Base-by-base conservation (phyloP, 1,140 invertebrate genomes). In the Drosophila nasuta region DNA sequence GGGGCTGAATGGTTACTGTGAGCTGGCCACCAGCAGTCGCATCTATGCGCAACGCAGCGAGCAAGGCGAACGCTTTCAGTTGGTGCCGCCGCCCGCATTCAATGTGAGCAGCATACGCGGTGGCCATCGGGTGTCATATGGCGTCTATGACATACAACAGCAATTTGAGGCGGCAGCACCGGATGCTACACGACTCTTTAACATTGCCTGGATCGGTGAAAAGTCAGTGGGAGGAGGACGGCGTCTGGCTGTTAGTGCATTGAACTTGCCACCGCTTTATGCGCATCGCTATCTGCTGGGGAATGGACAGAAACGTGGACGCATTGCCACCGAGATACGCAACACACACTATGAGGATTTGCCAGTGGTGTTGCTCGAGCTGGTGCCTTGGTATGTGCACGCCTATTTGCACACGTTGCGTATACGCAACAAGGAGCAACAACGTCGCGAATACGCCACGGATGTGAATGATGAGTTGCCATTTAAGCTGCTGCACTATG, bases 361-460 rank as follows among this genome's bases (percentile, higher is more conserved):
- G 60, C 94, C 96, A 81, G 93, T 97, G 62, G 93, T 97, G 52
- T 82, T 97, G 52, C 93, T 97, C 72, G 96, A 97, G 93, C 96
- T 97, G 93, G 95, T 97, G 82, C 98, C 98, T 1, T 99, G 98
- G 98, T 99, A 97, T 94, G 94, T 99, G 7, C 95, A 98, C 51
- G 94, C 98, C 65, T 99, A 98, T 92, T 94, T 98, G 52, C 98
- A 99, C 92, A 97, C 98, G 1, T 93, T 99, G 30, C 95, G 94
- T 89, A 94, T 80, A 94, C 79, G 75, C 20, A 13, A 30, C 11
- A 77, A 80, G 38, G 20, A 71, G 8, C 54, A 62, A 30, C 63
- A 45, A 0, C n/a, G 62, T 0, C 93, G 93, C 20, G 68, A 82
- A 5, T 80, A 89, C 11, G 75, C 45, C 4, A 33, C 28, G 1